Conservation (phyloP, 2,797 vertebrate species). For the Chiloscyllium punctatum region DNA sequence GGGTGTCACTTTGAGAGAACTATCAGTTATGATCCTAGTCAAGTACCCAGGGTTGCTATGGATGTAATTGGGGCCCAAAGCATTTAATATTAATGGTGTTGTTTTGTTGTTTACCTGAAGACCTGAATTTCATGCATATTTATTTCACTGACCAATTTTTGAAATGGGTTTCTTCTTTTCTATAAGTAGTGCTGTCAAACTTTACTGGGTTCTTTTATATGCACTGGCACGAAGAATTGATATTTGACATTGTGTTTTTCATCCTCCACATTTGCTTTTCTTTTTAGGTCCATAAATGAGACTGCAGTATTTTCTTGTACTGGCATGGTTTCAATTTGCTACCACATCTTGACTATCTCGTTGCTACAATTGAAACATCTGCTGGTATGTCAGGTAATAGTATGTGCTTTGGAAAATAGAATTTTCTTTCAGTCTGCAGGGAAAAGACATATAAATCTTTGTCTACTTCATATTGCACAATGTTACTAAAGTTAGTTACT, state of each 20-base stretch:
- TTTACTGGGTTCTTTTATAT: neutral
- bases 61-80: neutral
- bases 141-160: neutral
- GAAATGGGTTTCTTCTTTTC: neutral
- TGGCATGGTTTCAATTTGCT: neutral
- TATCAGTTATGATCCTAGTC: neutral
- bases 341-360: neutral
- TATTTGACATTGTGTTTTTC: neutral
- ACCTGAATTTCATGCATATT: neutral
- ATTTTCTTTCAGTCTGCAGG: neutral
- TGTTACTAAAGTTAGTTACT: neutral
- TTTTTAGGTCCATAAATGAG: neutral
- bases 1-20: neutral
- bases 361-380: neutral
- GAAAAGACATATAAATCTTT: slow-evolving; percentile 28
- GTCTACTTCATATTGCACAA: slow-evolving; percentile 1
- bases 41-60: neutral
- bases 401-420: neutral
- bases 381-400: neutral
- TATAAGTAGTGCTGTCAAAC: neutral
- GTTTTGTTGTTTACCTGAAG: neutral
- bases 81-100: neutral
- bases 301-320: neutral
- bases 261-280: neutral
- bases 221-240: neutral